Percentiles rank a stretch among this genome's conserved stretches.
phyloP scores from a whole-genome alignment of 2,797 vertebrate species.

The Mormyrops boulengeri region DNA sequence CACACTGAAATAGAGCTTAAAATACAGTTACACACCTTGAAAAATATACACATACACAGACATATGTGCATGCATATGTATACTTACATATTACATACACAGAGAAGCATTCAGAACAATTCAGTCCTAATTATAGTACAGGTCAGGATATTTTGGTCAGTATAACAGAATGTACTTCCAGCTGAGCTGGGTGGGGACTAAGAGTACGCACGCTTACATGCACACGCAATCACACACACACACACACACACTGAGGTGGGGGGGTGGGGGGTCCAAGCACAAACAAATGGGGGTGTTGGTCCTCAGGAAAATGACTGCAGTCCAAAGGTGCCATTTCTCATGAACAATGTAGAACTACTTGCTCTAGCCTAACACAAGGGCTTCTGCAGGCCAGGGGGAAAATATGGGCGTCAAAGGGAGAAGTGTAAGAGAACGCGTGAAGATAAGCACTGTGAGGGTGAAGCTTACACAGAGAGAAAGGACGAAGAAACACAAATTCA shows the following conservation, averaged over 20 bases:
- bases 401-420: not conserved
- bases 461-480: not conserved
- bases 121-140: not conserved
- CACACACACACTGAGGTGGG: not conserved
- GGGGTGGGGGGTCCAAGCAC: not conserved
- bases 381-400: not conserved
- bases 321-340: not conserved
- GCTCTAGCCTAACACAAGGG: not conserved
- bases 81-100: not conserved
- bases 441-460: not conserved
- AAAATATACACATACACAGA: slow-evolving; percentile 1
- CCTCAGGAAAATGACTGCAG: not conserved
- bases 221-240: slow-evolving; percentile 2
- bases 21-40: not conserved
- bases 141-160: not conserved
- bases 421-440: not conserved
- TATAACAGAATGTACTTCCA: slow-evolving; percentile 8
- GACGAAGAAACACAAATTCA: not conserved
- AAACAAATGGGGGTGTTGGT: not conserved
- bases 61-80: not conserved
- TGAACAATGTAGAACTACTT: not conserved
- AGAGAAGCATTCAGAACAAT: not conserved
- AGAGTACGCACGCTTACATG: not conserved
- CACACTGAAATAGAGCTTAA: not conserved
- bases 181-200: slow-evolving; percentile 3